Base-by-base conservation (phyloP, 2,113 vertebrate species). In the Heliornis fulica region DNA sequence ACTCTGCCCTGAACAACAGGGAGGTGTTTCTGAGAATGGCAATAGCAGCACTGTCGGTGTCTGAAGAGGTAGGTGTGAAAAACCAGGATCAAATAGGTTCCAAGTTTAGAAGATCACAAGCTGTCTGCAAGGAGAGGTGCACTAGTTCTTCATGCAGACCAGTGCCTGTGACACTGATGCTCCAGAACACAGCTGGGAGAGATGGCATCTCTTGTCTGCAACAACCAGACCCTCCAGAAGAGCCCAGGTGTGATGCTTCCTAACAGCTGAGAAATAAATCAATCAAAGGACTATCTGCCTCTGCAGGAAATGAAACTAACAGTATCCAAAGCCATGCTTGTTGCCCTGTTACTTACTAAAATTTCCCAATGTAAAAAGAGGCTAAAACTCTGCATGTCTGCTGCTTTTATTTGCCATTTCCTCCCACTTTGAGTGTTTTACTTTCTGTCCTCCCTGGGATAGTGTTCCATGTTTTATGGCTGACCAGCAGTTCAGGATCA, bases 221-320 rank as follows among this genome's bases (percentile, higher is more conserved):
- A 69, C 12, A 46, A 65, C 15, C 34, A 83, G 59, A 46, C 31
- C 20, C n/a, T 29, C 11, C 13, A 25, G 40, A 88, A 41, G 15
- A 74, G 34, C 26, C 34, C 41, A 75, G 28, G 60, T 2, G 3
- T 21, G 32, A 13, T 23, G 26, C 53, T 90, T 83, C 66, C 36
- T 40, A 43, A 57, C 13, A 88, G 31, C 13, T 0, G 3, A 84
- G 8, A 84, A 71, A 84, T 13, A 74, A 87, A 65, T 20, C 28
- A 70, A 90, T 34, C 16, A 40, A 21, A 65, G 59, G 51, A 40
- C 41, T 80, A 81, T 26, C 29, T 66, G 51, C 18, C 72, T 34
- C 41, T 68, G 75, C 40, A 75, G 34, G 74, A 93, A 91, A 78
- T 57, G 20, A 88, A 79, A 83, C n/a, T 76, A 90, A 45, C 19